phyloP scores from a whole-genome alignment of 2,797 vertebrate species.

The Notolabrus celidotus region DNA sequence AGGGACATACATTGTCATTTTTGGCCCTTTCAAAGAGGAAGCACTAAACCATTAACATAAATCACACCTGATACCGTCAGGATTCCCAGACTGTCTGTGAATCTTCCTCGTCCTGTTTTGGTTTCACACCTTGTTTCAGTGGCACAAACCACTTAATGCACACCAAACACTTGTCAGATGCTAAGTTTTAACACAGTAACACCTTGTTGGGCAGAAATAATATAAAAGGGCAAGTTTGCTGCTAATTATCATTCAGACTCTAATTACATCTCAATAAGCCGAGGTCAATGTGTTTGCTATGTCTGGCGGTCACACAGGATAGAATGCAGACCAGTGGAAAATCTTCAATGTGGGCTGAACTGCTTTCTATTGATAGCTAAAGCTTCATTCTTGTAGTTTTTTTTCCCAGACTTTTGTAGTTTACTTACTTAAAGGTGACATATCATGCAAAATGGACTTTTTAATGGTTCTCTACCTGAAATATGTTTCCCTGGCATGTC shows the following conservation, averaged over 20 bases:
- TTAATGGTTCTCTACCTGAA: no score
- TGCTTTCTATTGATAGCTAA: not conserved
- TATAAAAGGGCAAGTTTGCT: conserved; percentile 3
- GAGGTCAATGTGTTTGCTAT: not conserved
- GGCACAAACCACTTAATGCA: conserved; percentile 13
- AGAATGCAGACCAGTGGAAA: not conserved
- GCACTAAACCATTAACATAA: not conserved
- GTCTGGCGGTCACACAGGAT: not conserved
- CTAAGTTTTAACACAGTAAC: conserved; percentile 16
- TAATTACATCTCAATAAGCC: not conserved
- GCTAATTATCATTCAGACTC: conserved; percentile 11
- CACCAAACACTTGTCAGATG: conserved; percentile 16
- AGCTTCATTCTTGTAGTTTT: not conserved
- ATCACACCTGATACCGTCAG: not conserved
- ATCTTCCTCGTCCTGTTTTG: not conserved
- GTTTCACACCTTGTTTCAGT: conserved; percentile 4
- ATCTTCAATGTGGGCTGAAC: not conserved
- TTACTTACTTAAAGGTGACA: no score
- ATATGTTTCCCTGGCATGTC: no score
- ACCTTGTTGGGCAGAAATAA: conserved; percentile 1
- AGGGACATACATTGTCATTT: not conserved
- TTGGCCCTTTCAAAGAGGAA: not conserved
- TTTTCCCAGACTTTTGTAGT: no score
- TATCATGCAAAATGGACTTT: no score
- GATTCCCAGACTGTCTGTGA: not conserved